These are phyloP conservation scores for Acipenser oxyrinchus DNA, from an alignment of 2,797 vertebrate genomes.

Conservation along the genomic window DNA sequence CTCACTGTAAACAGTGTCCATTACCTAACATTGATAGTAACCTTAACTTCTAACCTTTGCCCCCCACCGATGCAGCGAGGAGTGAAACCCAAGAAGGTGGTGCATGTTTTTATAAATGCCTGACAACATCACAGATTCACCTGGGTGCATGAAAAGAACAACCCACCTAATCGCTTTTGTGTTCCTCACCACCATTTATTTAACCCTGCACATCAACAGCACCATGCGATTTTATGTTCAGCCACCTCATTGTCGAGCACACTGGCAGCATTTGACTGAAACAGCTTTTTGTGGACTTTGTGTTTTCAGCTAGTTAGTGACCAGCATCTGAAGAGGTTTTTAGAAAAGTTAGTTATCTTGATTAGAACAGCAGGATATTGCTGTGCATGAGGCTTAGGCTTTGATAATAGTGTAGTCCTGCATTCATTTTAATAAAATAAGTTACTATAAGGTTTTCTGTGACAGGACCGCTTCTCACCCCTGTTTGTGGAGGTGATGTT, in stretches of 20 bases:
- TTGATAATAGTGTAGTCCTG: too few relatives aligned
- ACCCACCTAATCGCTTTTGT: neutral
- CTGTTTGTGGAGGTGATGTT: neutral
- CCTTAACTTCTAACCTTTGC: conserved; percentile 58
- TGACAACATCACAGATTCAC: neutral
- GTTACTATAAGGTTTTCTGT: too few relatives aligned
- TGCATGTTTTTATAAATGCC: conserved; percentile 58
- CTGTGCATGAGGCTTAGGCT: too few relatives aligned
- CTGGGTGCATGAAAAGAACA: conserved; percentile 48
- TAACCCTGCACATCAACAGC: neutral
- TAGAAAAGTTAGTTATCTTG: too few relatives aligned
- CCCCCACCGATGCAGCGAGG: conserved; percentile 78
- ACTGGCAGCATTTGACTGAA: neutral
- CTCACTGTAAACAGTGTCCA: too few relatives aligned
- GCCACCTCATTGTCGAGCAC: neutral
- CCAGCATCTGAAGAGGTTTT: too few relatives aligned
- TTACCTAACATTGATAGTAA: conserved; percentile 14
- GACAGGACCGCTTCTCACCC: too few relatives aligned
- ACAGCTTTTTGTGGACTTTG: too few relatives aligned
- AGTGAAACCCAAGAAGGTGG: conserved; percentile 94
- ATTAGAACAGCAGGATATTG: too few relatives aligned
- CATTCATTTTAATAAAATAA: too few relatives aligned
- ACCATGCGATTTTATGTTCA: neutral
- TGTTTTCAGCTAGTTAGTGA: too few relatives aligned
- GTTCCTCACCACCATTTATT: neutral